Base-by-base conservation (phyloP, 2,888 invertebrate genomes). In the Cartodere bifasciata region DNA sequence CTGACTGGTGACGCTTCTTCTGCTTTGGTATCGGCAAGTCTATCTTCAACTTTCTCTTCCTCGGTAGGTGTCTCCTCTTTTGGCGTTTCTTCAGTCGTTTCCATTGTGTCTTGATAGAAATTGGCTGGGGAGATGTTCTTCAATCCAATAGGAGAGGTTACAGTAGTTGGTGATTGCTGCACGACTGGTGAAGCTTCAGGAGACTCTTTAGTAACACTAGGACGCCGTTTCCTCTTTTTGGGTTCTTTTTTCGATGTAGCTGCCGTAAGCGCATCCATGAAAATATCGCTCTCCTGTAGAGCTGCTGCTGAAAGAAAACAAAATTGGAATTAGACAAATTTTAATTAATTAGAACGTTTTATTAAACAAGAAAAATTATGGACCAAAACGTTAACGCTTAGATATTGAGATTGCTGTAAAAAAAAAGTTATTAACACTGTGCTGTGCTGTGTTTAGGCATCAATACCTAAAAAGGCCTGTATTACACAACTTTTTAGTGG, bases 31-130 rank as follows among this genome's bases (percentile, higher is more conserved):
- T 41, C 42, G 28, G 41, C 42, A 15, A 36, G 36, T 10, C 39
- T 41, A 5, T 35, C 56, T 22, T 46, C 48, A 9, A 52, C 53
- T 29, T 53, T 56, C 20, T 62, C 59, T 4, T 50, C 50, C 28
- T 62, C 60, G 7, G 54, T 47, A 35, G 58, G 50, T 13, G 49
- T 39, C 48, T 42, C 62, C 53, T 43, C 45, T 34, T 34, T 46
- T 43, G 50, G 39, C 38, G 43, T 53, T 42, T 50, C 50, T 43
- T 47, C 47, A 31, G 49, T 48, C 10, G 53, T 53, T 44, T 86
- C 83, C 37, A 91, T 60, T 0, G 91, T 92, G 46, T 92, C 92
- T 63, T 91, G 86, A 57, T 92, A 92, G 62, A 92, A 92, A 45
- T 74, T 70, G 9, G 79, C 69, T 2, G 77, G 77, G 4, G 71